These are phyloP conservation scores for Cliona cf. orientalis DNA, from an alignment of 37 sponge, comb jelly and placozoan genomes.

Conservation along the genomic window DNA sequence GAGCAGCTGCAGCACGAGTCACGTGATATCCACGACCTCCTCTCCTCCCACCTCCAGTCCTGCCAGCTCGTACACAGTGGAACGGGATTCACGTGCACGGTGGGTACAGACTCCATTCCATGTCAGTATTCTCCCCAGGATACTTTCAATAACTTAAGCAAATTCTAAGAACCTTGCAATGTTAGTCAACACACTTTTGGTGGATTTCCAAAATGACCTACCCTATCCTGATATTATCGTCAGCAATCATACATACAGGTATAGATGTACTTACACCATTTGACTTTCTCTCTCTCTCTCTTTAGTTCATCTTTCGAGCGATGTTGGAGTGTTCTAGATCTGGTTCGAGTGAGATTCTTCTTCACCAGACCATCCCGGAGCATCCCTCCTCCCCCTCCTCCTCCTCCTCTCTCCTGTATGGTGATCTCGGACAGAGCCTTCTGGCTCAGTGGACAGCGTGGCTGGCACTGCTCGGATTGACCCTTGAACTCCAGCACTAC, in stretches of 20 bases:
- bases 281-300: too few relatives aligned
- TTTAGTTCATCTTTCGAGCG: not conserved
- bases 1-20: not conserved
- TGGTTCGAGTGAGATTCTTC: not conserved
- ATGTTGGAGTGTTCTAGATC: not conserved
- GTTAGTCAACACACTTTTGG: not conserved
- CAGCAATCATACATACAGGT: not conserved
- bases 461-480: slow-evolving; percentile 13
- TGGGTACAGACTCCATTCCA: too few relatives aligned
- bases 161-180: not conserved
- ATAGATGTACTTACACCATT: too few relatives aligned
- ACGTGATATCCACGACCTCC: slow-evolving; percentile 14
- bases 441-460: slow-evolving; percentile 36
- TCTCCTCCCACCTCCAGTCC: slow-evolving; percentile 40
- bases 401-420: too few relatives aligned
- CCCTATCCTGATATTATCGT: not conserved
- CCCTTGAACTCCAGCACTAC: slow-evolving; percentile 50
- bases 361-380: not conserved
- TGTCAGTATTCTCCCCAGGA: too few relatives aligned
- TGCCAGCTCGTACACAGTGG: slow-evolving; percentile 15
- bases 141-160: too few relatives aligned
- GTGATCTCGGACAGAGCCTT: slow-evolving; percentile 29
- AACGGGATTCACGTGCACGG: slow-evolving; percentile 17
- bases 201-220: not conserved
- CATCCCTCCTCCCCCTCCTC: too few relatives aligned